Evolutionary conservation across 2,113 vertebrate species (phyloP).

Genomic region (Gymnocephalus cernua): DNA sequence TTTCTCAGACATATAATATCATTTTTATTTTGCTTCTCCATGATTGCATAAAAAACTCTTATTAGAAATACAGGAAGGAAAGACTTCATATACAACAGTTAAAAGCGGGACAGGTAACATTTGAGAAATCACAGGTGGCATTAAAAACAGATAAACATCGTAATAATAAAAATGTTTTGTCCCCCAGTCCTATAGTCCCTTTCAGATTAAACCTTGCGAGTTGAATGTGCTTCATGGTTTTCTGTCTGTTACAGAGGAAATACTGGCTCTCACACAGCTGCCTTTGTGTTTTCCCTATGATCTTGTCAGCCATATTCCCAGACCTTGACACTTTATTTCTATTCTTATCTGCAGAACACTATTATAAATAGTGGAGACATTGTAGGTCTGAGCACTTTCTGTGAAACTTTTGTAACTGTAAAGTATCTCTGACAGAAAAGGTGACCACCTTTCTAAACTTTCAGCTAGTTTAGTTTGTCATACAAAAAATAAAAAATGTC

Average conservation of each 20-base stretch:
- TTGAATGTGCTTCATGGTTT: background rate
- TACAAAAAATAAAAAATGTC: background rate
- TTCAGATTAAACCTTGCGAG: background rate
- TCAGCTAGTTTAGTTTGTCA: background rate
- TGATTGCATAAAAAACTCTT: background rate
- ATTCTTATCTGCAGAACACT: slow-evolving; percentile 24
- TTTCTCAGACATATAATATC: background rate
- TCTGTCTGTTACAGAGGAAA: background rate
- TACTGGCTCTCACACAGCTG: slow-evolving; percentile 11
- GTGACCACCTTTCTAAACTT: background rate
- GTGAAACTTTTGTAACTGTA: slow-evolving; percentile 5
- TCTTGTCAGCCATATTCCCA: background rate
- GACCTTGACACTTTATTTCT: slow-evolving; percentile 22
- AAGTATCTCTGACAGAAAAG: slow-evolving; percentile 23
- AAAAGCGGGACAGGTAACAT: background rate
- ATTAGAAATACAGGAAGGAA: background rate
- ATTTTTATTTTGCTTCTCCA: background rate
- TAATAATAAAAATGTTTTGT: background rate
- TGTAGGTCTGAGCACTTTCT: background rate
- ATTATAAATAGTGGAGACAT: background rate
- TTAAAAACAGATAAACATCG: background rate
- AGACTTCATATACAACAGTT: background rate
- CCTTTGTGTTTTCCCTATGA: slow-evolving; percentile 1
- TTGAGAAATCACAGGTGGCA: background rate
- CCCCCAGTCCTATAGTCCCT: background rate